Percentiles rank a stretch among this genome's conserved stretches.
phyloP scores from a whole-genome alignment of 2,113 vertebrate species.

The Chascanopsetta lugubris region DNA sequence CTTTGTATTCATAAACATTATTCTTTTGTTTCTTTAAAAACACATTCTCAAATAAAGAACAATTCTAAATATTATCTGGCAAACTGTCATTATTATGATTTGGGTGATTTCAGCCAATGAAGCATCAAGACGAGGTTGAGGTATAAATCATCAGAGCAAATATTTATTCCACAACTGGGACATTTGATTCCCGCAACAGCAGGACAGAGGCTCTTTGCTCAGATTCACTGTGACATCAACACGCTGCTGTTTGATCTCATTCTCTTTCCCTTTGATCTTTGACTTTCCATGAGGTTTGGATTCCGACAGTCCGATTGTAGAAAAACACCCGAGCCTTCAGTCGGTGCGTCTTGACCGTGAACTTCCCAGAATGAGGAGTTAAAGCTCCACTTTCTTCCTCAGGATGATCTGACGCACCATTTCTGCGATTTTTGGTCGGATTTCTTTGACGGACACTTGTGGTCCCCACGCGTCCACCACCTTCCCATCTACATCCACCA shows the following conservation, averaged over 20 bases:
- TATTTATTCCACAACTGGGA: conserved; percentile 47
- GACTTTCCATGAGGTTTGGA: background rate
- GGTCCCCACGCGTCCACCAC: conserved; percentile 92
- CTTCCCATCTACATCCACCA: conserved; percentile 88
- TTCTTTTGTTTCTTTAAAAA: background rate
- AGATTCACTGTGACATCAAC: background rate
- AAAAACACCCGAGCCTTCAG: background rate
- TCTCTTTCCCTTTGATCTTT: background rate
- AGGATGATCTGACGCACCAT: conserved; percentile 94
- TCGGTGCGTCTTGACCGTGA: background rate
- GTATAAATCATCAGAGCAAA: conserved; percentile 16
- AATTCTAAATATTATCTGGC: background rate
- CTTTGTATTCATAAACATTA: background rate
- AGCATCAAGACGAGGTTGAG: background rate
- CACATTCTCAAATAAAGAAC: background rate
- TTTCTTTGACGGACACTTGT: conserved; percentile 86
- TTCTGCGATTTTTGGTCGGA: conserved; percentile 86
- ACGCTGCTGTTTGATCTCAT: background rate
- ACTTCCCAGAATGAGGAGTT: conserved; percentile 10
- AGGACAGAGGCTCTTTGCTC: background rate
- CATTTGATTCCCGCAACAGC: background rate
- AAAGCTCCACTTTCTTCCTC: conserved; percentile 92
- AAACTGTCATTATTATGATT: background rate
- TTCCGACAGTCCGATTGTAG: background rate
- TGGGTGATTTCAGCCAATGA: background rate